Evolutionary conservation across 2,888 invertebrate genomes (phyloP).

Genomic region (Noctua pronuba): DNA sequence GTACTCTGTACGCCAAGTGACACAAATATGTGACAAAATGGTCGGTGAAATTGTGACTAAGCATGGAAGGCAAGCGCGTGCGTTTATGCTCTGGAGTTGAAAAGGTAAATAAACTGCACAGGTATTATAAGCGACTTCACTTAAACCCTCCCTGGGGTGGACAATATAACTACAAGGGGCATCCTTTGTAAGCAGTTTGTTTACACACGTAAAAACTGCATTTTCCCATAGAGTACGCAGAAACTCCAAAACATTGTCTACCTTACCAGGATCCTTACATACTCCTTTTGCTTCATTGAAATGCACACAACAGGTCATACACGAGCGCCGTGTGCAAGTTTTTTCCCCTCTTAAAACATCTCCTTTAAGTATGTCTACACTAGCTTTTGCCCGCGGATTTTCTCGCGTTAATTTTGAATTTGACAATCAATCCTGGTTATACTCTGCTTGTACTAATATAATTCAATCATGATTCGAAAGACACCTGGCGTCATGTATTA

Average conservation of each 20-base stretch:
- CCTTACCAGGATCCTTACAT: neutral
- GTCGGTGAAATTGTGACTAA: too few species aligned
- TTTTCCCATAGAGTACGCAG: neutral
- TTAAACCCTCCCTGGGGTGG: neutral
- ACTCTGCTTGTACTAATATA: too few species aligned
- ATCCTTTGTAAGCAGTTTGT: neutral
- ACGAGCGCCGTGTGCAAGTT: neutral
- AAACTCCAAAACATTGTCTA: neutral
- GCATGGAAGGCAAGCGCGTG: too few species aligned
- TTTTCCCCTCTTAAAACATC: neutral
- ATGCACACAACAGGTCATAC: neutral
- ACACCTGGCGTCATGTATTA: too few species aligned
- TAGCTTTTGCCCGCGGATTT: too few species aligned
- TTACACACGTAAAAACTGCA: neutral
- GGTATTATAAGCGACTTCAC: neutral
- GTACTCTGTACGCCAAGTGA: too few species aligned
- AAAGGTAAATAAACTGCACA: neutral
- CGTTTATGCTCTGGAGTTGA: too few species aligned
- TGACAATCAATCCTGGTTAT: too few species aligned
- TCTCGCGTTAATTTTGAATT: too few species aligned
- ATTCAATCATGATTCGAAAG: too few species aligned
- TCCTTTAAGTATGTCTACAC: neutral
- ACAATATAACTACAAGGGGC: neutral
- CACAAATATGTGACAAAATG: too few species aligned
- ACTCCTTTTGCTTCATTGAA: neutral